A percentile compares a stretch with the other conserved stretches of the same genome.
Evolutionary conservation across 53 echinoderm and acorn worm genomes (phyloP).

Genomic region (Echinometra lucunter): DNA sequence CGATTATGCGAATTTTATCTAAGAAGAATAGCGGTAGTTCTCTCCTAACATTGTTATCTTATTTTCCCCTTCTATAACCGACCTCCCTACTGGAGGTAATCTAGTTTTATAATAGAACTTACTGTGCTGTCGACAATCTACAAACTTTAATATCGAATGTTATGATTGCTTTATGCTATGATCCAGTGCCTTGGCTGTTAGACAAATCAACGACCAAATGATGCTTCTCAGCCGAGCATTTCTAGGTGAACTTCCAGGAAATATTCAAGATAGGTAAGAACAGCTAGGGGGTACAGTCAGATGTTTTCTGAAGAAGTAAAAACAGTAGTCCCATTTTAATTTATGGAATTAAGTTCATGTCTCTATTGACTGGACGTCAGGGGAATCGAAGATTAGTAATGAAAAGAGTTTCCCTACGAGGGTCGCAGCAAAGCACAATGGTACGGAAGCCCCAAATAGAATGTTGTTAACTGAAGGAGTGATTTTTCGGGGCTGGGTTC

Average conservation of each 20-base stretch:
- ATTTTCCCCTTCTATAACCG: no score
- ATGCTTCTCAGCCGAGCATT: conserved; percentile 74
- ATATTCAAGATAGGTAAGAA: conserved; percentile 14
- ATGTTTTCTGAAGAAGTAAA: no score
- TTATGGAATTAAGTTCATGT: no score
- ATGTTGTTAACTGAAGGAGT: no score
- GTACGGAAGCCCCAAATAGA: no score
- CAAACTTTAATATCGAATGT: background rate
- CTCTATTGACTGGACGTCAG: no score
- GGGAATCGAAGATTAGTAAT: no score
- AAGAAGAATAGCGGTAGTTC: background rate
- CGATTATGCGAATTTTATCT: background rate
- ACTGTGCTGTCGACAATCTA: background rate
- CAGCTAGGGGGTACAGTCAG: no score
- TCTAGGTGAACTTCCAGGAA: conserved; percentile 48
- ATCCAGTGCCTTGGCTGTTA: conserved; percentile 44
- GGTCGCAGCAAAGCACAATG: no score
- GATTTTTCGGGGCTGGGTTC: no score
- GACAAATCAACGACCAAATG: conserved; percentile 81
- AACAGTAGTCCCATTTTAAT: no score
- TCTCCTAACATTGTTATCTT: background rate
- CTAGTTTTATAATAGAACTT: background rate
- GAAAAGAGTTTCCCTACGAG: no score
- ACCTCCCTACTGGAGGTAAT: background rate
- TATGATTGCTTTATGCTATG: background rate